Conservation (phyloP, 2,113 vertebrate genomes). For the Colinus virginianus region DNA sequence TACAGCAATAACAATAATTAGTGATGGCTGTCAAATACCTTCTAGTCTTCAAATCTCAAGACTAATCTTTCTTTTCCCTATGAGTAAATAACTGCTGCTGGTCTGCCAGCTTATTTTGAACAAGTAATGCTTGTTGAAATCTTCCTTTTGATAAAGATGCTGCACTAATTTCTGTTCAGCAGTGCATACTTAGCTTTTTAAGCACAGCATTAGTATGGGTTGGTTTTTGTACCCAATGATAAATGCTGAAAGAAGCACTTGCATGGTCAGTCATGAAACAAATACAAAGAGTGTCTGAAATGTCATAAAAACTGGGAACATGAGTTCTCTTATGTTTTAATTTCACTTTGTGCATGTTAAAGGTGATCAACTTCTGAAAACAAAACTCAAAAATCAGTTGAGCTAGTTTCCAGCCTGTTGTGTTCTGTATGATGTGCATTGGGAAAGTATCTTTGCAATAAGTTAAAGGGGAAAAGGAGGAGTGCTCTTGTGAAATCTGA, state of each 20-base stretch:
- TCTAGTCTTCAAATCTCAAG: neutral
- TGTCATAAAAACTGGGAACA: neutral
- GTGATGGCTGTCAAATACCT: neutral
- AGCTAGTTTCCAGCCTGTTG: accelerated
- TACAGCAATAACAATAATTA: neutral
- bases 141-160: neutral
- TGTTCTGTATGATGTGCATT: accelerated
- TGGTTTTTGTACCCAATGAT: neutral
- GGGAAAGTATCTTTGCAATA: neutral
- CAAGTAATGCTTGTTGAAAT: neutral
- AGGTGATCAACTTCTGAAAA: neutral
- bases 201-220: no score
- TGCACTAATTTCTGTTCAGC: neutral
- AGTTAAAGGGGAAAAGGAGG: neutral
- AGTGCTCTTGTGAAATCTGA: neutral
- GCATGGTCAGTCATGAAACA: neutral
- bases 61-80: neutral
- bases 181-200: neutral
- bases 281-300: accelerated
- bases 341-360: neutral
- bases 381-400: accelerated
- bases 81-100: neutral
- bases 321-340: accelerated
- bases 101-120: neutral
- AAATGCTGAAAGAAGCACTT: neutral